Base-by-base conservation (phyloP, 2,797 vertebrate genomes). In the Gorsachius magnificus region DNA sequence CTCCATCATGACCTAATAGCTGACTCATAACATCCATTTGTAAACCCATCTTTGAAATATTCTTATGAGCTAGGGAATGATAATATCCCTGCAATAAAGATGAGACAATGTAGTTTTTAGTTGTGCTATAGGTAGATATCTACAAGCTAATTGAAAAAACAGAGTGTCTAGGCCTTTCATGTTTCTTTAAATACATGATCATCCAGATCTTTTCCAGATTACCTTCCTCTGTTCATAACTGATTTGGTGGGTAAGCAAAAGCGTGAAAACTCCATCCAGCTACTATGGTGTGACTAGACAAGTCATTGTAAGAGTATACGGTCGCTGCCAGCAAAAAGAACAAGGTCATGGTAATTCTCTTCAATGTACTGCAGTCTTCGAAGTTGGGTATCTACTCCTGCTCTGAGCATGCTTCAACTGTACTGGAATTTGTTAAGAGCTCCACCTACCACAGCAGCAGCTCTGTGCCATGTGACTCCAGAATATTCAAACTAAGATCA, bases 131-230 rank as follows among this genome's bases (percentile, higher is more conserved):
- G 10, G 12, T 33, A 61, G 41, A 10, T 28, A 29, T 24, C 22
- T 83, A 57, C 19, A 68, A 84, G 16, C 45, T 51, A 56, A 58
- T 26, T 17, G 11, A 25, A 66, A 69, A 58, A 20, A 10, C 2
- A 1, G 12, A 64, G 6, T 16, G 11, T n/a, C 56, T 31, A 74
- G 9, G 21, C 10, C 43, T 70, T 74, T 90, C 33, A 38, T 3
- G 2, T 33, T 75, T 63, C 61, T 78, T 75, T 48, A 46, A 81
- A 61, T 22, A 57, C 5, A 70, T 0, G 0, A 28, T 38, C 29
- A 70, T 26, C 18, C 10, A 2, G 29, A 72, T 58, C 4, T 86
- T 71, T 57, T 86, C 48, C 28, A 41, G 3, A 72, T 64, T 31
- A 74, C 41, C 43, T 64, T 71, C 25, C 25, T 77, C 38, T 2